Evolutionary conservation across 1,140 invertebrate species (phyloP).

Genomic region (Oscheius sp.): DNA sequence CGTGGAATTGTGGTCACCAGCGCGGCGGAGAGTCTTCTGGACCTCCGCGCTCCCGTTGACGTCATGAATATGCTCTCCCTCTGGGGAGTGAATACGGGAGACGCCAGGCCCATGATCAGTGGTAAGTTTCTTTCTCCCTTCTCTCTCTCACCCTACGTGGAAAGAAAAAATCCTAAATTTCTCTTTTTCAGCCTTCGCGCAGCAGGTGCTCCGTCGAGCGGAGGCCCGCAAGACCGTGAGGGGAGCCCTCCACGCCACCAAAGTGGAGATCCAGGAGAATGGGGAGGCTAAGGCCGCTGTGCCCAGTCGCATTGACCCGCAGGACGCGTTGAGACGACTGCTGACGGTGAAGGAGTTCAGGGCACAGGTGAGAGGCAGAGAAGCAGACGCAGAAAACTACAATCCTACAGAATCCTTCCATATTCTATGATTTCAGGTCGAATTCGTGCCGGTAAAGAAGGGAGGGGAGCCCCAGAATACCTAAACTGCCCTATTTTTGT

Average conservation of each 20-base stretch:
- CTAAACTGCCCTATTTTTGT: no score
- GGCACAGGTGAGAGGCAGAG: slow-evolving; percentile 37
- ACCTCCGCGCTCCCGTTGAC: slow-evolving; percentile 56
- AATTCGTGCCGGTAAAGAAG: neutral
- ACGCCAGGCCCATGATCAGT: slow-evolving; percentile 16
- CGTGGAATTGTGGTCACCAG: slow-evolving; percentile 27
- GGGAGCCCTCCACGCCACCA: slow-evolving; percentile 50
- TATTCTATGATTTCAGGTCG: neutral
- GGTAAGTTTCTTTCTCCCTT: slow-evolving; percentile 2
- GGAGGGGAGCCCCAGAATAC: no score
- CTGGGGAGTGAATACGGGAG: slow-evolving; percentile 40
- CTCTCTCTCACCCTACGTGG: neutral
- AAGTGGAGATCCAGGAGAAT: slow-evolving; percentile 21
- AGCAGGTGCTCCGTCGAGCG: slow-evolving; percentile 46
- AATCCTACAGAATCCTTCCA: neutral
- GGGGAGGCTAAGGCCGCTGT: neutral
- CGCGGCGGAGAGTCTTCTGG: slow-evolving; percentile 35
- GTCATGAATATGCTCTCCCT: slow-evolving; percentile 51
- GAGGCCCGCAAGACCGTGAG: slow-evolving; percentile 50
- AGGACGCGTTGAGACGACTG: slow-evolving; percentile 27
- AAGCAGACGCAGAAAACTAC: no score
- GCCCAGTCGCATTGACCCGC: neutral
- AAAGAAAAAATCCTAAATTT: neutral
- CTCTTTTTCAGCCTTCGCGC: slow-evolving; percentile 50
- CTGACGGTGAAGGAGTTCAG: slow-evolving; percentile 47